These are phyloP conservation scores for Cantharis rustica DNA, from an alignment of 2,888 invertebrate species.

Conservation along the genomic window DNA sequence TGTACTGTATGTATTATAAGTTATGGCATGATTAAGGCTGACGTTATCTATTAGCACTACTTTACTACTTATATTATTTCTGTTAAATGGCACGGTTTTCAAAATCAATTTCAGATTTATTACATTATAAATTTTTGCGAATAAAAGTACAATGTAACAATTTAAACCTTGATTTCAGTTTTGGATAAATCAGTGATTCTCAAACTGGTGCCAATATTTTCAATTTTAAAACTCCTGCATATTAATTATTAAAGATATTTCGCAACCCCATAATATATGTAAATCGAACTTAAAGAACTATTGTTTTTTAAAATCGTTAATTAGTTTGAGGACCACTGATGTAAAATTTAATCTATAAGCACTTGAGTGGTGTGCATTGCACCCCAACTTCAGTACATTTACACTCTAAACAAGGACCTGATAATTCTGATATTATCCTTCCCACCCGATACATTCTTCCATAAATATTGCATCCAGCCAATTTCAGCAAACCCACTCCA, in stretches of 20 bases:
- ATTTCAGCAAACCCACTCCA: slow-evolving; percentile 68
- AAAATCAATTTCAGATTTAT: neutral
- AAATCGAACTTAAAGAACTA: neutral
- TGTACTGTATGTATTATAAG: slow-evolving; percentile 17
- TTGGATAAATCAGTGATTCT: neutral
- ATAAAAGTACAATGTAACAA: neutral
- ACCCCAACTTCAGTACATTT: slow-evolving; percentile 87
- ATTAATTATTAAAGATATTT: neutral
- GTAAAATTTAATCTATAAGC: slow-evolving; percentile 51
- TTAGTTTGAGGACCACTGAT: neutral
- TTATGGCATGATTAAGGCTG: slow-evolving; percentile 9
- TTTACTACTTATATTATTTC: neutral
- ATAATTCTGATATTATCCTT: slow-evolving; percentile 79
- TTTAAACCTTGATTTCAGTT: neutral
- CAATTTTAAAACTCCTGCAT: neutral
- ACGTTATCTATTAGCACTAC: neutral
- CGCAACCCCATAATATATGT: neutral
- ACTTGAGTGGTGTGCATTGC: slow-evolving; percentile 73
- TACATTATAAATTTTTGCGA: neutral
- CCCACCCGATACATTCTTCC: slow-evolving; percentile 87
- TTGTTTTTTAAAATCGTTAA: neutral
- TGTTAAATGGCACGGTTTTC: slow-evolving; percentile 9
- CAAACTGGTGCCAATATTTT: neutral
- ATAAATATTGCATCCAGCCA: slow-evolving; percentile 89
- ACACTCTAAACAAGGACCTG: slow-evolving; percentile 81